Percentiles rank a stretch among this genome's conserved stretches.
Conservation (phyloP, 2,888 invertebrate species). For the Tridacna gigas region DNA sequence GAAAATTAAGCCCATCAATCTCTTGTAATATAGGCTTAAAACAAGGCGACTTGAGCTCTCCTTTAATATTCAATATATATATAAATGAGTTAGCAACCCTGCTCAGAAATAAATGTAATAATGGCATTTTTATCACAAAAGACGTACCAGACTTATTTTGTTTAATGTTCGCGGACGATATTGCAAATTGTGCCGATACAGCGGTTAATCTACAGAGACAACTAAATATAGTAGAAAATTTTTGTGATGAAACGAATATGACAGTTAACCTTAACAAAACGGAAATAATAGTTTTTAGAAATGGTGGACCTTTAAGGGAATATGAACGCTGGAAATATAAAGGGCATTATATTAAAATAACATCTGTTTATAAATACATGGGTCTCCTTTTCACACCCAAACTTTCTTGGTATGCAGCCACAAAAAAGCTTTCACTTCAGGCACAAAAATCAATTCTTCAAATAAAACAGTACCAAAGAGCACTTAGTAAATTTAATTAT, state of each 20-base stretch:
- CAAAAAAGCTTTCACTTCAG: not conserved
- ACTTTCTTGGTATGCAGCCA: not conserved
- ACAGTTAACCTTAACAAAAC: too few relatives aligned
- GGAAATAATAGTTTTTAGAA: too few relatives aligned
- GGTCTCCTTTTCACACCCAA: too few relatives aligned
- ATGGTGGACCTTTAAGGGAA: constrained; percentile 2
- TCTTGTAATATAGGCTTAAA: constrained; percentile 11
- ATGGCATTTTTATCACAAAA: constrained; percentile 14
- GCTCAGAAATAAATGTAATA: not conserved
- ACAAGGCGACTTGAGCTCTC: constrained; percentile 20
- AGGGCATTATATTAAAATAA: not conserved
- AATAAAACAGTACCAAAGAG: not conserved
- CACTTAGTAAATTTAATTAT: not conserved
- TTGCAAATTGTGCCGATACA: too few relatives aligned
- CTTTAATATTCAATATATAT: constrained; percentile 19
- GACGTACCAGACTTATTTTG: constrained; percentile 12
- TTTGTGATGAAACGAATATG: too few relatives aligned
- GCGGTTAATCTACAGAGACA: constrained; percentile 9
- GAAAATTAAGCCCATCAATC: not conserved
- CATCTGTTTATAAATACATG: not conserved
- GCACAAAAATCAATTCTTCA: not conserved
- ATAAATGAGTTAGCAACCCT: constrained; percentile 16
- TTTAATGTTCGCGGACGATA: too few relatives aligned
- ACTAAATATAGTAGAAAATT: too few relatives aligned
- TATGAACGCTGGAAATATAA: not conserved